phyloP scores from a whole-genome alignment of 1,140 invertebrate species.

The Cecropterus lyciades region DNA sequence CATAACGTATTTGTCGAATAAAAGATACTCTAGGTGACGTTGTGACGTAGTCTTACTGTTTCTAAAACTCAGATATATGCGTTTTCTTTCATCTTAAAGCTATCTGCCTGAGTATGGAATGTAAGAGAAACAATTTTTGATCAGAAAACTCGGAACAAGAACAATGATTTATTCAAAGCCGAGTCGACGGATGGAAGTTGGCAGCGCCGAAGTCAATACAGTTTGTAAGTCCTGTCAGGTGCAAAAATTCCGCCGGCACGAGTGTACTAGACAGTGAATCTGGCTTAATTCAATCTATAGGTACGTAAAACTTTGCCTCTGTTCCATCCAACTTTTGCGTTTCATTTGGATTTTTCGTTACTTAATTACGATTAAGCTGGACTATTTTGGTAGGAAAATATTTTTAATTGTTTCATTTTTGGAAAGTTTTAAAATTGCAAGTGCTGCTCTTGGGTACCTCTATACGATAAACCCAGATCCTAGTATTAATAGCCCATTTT shows the following conservation, averaged over 20 bases:
- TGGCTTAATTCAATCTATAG: conserved; percentile 67
- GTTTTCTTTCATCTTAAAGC: background rate
- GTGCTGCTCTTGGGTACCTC: too few species aligned
- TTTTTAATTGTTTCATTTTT: too few species aligned
- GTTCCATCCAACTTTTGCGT: conserved; percentile 42
- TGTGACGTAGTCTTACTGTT: too few species aligned
- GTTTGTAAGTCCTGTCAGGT: conserved; percentile 74
- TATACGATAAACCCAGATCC: too few species aligned
- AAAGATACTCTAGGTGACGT: too few species aligned
- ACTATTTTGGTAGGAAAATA: conserved; percentile 30
- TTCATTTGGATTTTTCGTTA: conserved; percentile 45
- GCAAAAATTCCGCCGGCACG: conserved; percentile 61
- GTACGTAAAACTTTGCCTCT: conserved; percentile 51
- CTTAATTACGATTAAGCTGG: conserved; percentile 29
- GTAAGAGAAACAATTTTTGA: conserved; percentile 14
- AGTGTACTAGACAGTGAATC: conserved; percentile 66
- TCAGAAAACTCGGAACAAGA: conserved; percentile 16
- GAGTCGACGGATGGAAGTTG: conserved; percentile 18
- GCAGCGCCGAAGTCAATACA: conserved; percentile 41
- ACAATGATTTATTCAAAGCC: conserved; percentile 28
- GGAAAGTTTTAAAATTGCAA: too few species aligned
- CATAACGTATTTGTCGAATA: too few species aligned
- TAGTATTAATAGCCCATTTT: too few species aligned
- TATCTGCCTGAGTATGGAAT: background rate
- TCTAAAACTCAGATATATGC: too few species aligned